Conservation (phyloP, 2,113 vertebrate species). For the Oxygymnocypris stewartii region DNA sequence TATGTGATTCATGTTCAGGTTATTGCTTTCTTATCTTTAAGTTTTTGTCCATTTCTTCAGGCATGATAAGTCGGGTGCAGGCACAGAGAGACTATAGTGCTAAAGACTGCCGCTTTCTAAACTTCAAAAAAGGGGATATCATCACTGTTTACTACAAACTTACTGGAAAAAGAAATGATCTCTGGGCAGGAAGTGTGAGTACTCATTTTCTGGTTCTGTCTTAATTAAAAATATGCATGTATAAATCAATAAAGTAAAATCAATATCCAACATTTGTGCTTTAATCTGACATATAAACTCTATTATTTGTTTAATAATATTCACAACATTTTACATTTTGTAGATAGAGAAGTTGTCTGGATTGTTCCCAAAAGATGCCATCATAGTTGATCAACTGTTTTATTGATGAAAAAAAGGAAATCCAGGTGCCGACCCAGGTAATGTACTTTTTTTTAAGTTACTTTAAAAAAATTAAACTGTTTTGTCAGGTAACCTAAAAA, state of each 20-base stretch:
- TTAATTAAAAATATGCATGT: not conserved
- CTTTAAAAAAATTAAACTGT: too few species aligned
- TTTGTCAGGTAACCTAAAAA: not conserved
- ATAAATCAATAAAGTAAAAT: too few species aligned
- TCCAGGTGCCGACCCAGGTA: slow-evolving; percentile 86
- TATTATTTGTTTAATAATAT: not conserved
- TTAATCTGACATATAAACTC: too few species aligned
- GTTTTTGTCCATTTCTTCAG: slow-evolving; percentile 53
- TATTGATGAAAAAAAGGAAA: slow-evolving; percentile 77
- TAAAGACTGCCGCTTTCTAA: slow-evolving; percentile 87
- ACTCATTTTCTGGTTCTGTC: slow-evolving; percentile 45
- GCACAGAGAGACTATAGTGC: slow-evolving; percentile 79
- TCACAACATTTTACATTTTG: slow-evolving; percentile 48
- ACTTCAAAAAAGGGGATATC: slow-evolving; percentile 84
- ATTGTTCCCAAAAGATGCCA: slow-evolving; percentile 87
- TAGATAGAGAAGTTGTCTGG: slow-evolving; percentile 92
- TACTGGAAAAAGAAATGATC: slow-evolving; percentile 82
- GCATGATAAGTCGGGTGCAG: slow-evolving; percentile 78
- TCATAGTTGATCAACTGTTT: slow-evolving; percentile 82
- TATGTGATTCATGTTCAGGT: not conserved
- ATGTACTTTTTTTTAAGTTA: slow-evolving; percentile 52
- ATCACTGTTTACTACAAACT: slow-evolving; percentile 93
- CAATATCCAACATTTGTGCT: too few species aligned
- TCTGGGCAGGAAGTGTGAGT: slow-evolving; percentile 95
- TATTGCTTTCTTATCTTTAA: not conserved